These are phyloP conservation scores for Heterotis niloticus DNA, from an alignment of 2,113 vertebrate genomes.

Conservation along the genomic window DNA sequence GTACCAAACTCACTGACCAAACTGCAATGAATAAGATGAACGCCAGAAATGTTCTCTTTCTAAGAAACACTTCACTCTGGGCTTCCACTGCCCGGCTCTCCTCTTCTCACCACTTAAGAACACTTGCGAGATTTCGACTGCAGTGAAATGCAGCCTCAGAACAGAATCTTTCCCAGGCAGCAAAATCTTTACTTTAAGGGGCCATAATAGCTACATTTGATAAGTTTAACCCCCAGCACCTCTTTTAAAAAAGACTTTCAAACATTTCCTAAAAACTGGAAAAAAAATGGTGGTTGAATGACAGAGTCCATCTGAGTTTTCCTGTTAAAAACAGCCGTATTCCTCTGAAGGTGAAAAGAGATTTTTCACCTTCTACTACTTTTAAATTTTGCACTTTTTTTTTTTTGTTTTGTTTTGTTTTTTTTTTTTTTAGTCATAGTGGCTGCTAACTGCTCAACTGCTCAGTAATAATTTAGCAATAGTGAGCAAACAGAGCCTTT, in stretches of 20 bases:
- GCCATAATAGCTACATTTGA: neutral
- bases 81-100: neutral
- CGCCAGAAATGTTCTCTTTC: constrained; percentile 12
- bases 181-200: neutral
- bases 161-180: neutral
- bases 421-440: constrained; percentile 25
- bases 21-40: constrained; percentile 19
- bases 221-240: neutral
- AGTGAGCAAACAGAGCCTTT: constrained; percentile 29
- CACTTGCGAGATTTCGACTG: constrained; percentile 1
- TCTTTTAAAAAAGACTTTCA: too few species aligned
- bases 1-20: constrained; percentile 10
- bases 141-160: neutral
- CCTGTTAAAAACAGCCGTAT: neutral
- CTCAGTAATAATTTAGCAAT: constrained; percentile 28
- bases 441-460: constrained; percentile 27
- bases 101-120: constrained; percentile 4
- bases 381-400: neutral
- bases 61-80: constrained; percentile 1
- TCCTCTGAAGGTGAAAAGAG: neutral
- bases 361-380: too few species aligned
- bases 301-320: neutral
- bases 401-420: constrained; percentile 22
- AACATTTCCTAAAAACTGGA: neutral
- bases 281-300: neutral